Evolutionary conservation across 2,113 vertebrate genomes (phyloP).

Genomic region (Sciurus niger): DNA sequence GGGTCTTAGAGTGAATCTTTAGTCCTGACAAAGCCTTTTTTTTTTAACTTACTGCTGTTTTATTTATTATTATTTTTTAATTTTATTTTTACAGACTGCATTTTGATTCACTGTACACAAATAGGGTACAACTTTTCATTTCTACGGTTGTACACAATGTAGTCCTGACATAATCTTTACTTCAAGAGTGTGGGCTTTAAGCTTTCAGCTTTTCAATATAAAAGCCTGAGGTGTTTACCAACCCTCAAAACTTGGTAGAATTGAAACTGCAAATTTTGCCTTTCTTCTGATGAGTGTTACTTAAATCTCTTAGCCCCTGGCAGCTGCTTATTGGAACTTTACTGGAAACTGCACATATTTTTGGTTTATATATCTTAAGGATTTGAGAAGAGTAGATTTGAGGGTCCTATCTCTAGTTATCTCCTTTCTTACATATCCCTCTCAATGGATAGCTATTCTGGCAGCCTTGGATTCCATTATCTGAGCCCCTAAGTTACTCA

Average conservation of each 20-base stretch:
- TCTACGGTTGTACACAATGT: too few species aligned
- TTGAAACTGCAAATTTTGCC: not conserved
- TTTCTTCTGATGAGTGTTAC: not conserved
- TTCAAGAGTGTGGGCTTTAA: not conserved
- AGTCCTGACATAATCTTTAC: slow-evolving; percentile 10
- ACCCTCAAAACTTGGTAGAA: not conserved
- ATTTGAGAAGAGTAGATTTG: not conserved
- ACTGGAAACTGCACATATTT: not conserved
- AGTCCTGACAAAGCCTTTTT: not conserved
- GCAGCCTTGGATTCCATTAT: not conserved
- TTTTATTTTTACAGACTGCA: too few species aligned
- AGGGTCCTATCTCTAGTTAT: not conserved
- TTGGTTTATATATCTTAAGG: not conserved
- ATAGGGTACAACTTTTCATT: too few species aligned
- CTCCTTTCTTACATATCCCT: not conserved
- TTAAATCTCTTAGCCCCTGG: not conserved
- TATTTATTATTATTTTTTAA: too few species aligned
- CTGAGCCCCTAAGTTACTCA: not conserved
- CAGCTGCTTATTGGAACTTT: not conserved
- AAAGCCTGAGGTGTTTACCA: not conserved
- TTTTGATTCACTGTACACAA: too few species aligned
- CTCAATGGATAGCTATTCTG: not conserved
- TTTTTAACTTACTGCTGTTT: too few species aligned
- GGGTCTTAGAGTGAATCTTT: not conserved
- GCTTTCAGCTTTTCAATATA: not conserved